Percentiles rank a stretch among this genome's conserved stretches.
phyloP scores from a whole-genome alignment of 2,797 vertebrate species.

The Gobionotothen gibberifrons region DNA sequence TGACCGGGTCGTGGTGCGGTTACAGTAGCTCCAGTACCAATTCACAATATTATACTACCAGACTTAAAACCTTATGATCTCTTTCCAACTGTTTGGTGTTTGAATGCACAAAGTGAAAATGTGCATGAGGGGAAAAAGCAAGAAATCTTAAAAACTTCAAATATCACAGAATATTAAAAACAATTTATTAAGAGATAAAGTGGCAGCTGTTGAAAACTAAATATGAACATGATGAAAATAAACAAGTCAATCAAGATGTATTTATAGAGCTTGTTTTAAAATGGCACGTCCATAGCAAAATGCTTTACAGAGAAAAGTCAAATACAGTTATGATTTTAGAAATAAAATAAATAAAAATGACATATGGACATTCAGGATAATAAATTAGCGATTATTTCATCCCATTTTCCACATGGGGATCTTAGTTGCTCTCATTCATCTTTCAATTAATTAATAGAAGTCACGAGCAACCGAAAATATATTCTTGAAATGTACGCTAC shows the following conservation, averaged over 20 bases:
- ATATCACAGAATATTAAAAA: background rate
- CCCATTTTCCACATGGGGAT: background rate
- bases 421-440: background rate
- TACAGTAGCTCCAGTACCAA: constrained; percentile 28
- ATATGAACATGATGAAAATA: background rate
- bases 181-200: too few relatives aligned
- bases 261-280: background rate
- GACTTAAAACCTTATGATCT: background rate
- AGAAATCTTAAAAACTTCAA: background rate
- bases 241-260: background rate
- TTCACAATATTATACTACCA: background rate
- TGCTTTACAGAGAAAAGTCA: background rate
- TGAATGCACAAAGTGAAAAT: too few relatives aligned
- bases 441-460: background rate
- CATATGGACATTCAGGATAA: background rate
- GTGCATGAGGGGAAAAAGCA: background rate
- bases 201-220: background rate
- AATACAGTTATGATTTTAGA: background rate
- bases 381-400: background rate
- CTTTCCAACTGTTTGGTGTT: background rate
- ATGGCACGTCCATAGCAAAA: too few relatives aligned
- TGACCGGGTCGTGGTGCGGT: constrained; percentile 35
- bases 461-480: background rate
- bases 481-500: background rate
- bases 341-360: background rate